phyloP scores from a whole-genome alignment of 2,113 vertebrate genomes.

The Gallinago undulata region DNA sequence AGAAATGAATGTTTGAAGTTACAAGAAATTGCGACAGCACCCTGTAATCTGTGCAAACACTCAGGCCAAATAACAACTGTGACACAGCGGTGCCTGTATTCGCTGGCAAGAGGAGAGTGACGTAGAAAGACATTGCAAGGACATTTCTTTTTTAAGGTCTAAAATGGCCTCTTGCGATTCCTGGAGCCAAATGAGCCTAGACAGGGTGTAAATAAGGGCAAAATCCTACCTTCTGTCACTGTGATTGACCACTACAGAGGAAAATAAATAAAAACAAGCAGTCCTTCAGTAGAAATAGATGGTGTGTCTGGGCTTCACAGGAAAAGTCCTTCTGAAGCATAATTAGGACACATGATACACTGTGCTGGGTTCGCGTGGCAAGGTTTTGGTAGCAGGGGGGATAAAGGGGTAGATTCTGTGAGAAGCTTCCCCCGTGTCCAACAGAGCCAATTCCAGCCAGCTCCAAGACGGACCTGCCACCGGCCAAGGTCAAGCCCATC shows the following conservation, averaged over 20 bases:
- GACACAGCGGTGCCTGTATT: neutral
- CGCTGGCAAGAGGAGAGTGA: neutral
- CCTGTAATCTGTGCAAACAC: neutral
- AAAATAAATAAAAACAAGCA: neutral
- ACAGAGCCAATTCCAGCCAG: neutral
- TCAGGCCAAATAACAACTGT: neutral
- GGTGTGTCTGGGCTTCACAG: neutral
- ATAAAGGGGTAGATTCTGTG: neutral
- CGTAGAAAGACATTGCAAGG: neutral
- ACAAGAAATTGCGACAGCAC: neutral
- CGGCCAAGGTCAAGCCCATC: neutral
- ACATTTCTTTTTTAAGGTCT: neutral
- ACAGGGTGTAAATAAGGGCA: neutral
- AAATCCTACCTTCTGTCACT: neutral
- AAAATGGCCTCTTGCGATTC: neutral
- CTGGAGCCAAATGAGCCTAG: neutral
- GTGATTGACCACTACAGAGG: neutral
- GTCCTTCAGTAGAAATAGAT: neutral
- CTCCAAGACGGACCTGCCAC: neutral
- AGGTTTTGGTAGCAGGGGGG: neutral
- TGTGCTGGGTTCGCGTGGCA: neutral
- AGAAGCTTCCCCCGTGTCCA: neutral
- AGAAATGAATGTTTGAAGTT: neutral
- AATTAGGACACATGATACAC: rapidly evolving
- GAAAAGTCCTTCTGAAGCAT: neutral